These are phyloP conservation scores for Pangasius sanitwongsei DNA, from an alignment of 2,797 vertebrate species.

Conservation along the genomic window DNA sequence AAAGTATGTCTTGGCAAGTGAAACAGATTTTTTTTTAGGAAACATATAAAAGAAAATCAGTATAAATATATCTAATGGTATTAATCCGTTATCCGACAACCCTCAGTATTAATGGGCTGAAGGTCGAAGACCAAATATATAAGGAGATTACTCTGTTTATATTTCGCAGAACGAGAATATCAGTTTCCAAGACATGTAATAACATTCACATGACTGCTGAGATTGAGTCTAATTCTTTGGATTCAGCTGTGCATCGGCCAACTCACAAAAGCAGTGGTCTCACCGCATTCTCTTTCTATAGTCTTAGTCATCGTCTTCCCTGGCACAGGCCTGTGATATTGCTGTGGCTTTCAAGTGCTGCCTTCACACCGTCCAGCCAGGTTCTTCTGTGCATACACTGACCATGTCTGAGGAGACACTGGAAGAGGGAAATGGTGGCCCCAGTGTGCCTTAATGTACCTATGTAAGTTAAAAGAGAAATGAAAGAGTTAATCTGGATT, in stretches of 20 bases:
- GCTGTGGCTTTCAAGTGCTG: conserved; percentile 70
- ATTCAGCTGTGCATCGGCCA: conserved; percentile 14
- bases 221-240: conserved; percentile 1
- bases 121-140: not conserved
- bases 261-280: conserved; percentile 25
- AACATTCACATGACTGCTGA: conserved; percentile 7
- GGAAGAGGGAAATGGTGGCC: conserved; percentile 25
- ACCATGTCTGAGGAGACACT: conserved; percentile 32
- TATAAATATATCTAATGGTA: not conserved
- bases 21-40: not conserved
- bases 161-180: not conserved
- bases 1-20: not conserved
- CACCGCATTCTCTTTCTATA: conserved; percentile 32
- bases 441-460: not conserved
- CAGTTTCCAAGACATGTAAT: not conserved
- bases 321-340: conserved; percentile 70
- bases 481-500: not conserved
- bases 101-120: not conserved
- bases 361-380: conserved; percentile 68
- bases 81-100: not conserved
- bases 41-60: not conserved
- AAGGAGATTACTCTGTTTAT: not conserved
- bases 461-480: not conserved
- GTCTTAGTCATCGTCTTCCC: conserved; percentile 59
- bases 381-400: conserved; percentile 64